A percentile compares a stretch with the other conserved stretches of the same genome.
Conservation (phyloP, 1,140 invertebrate genomes). For the Eurosta solidaginis region DNA sequence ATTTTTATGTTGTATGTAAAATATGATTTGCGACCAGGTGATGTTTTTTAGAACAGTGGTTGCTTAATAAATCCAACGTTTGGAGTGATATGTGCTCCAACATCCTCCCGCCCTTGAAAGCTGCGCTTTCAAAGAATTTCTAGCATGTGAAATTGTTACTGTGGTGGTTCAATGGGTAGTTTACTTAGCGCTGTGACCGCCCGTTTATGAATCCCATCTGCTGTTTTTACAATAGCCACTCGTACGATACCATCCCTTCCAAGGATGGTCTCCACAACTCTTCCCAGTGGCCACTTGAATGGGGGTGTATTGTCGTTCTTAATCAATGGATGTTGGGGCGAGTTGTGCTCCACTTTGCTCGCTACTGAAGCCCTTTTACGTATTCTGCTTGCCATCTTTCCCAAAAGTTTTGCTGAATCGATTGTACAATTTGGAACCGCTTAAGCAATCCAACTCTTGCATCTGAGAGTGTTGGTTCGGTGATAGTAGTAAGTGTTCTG, state of each 20-base stretch:
- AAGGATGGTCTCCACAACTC: slow-evolving; percentile 40
- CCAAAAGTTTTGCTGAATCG: slow-evolving; percentile 26
- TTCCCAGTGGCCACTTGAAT: slow-evolving; percentile 48
- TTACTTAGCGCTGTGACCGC: background rate
- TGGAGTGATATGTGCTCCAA: too few relatives aligned
- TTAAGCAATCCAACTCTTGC: background rate
- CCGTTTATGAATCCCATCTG: slow-evolving; percentile 40
- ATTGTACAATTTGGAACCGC: background rate
- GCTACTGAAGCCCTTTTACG: slow-evolving; percentile 42
- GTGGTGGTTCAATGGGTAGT: slow-evolving; percentile 34
- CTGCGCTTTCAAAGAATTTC: too few relatives aligned
- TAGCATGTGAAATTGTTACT: too few relatives aligned
- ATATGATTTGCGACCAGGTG: too few relatives aligned
- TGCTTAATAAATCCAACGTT: too few relatives aligned
- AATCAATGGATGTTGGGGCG: slow-evolving; percentile 41
- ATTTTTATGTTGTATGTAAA: too few relatives aligned
- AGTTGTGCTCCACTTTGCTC: slow-evolving; percentile 47
- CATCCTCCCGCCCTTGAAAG: too few relatives aligned
- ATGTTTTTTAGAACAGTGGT: too few relatives aligned
- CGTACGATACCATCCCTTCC: slow-evolving; percentile 46
- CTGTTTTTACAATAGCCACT: slow-evolving; percentile 44
- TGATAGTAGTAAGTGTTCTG: background rate
- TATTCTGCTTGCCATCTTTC: slow-evolving; percentile 43
- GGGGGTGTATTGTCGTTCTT: slow-evolving; percentile 53
- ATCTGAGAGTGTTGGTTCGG: background rate